Percentiles rank a stretch among this genome's conserved stretches.
These are phyloP conservation scores for Hippocampus comes DNA, from an alignment of 2,113 vertebrate genomes.

Conservation along the genomic window DNA sequence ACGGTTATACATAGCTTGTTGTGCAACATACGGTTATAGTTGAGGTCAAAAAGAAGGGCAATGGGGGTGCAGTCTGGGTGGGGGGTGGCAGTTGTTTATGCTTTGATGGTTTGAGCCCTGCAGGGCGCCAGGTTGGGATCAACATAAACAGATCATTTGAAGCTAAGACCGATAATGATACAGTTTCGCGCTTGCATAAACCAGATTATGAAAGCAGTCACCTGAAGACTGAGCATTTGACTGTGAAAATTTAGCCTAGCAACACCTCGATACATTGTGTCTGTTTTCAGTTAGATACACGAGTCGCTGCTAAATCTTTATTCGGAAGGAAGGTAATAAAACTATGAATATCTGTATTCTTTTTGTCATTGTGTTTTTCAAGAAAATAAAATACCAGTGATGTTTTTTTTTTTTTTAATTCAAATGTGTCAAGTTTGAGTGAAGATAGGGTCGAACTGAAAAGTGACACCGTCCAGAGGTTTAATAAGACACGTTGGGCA, in stretches of 20 bases:
- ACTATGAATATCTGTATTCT: constrained; percentile 29
- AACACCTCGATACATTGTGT: no score
- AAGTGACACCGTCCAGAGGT: no score
- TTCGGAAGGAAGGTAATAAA: no score
- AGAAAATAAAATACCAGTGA: constrained; percentile 47
- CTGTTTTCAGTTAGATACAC: no score
- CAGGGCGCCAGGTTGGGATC: neutral
- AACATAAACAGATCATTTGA: no score
- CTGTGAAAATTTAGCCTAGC: neutral
- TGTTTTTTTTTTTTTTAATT: constrained; percentile 6
- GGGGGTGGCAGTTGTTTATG: neutral
- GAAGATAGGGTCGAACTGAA: no score
- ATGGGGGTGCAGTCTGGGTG: neutral
- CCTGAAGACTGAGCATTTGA: neutral
- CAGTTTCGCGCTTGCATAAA: neutral
- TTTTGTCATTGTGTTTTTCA: constrained; percentile 66
- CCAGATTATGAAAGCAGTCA: neutral
- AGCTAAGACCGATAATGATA: no score
- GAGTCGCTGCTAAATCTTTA: no score
- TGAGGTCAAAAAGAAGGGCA: constrained; percentile 1
- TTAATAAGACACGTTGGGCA: no score
- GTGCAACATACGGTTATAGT: constrained; percentile 2
- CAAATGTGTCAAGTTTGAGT: neutral
- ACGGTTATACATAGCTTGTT: constrained; percentile 5
- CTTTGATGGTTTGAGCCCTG: neutral